Evolutionary conservation across 2,888 invertebrate genomes (phyloP), one percentile per base, ranked within the genome.

Genomic region (Lasioglossum villosulum): DNA sequence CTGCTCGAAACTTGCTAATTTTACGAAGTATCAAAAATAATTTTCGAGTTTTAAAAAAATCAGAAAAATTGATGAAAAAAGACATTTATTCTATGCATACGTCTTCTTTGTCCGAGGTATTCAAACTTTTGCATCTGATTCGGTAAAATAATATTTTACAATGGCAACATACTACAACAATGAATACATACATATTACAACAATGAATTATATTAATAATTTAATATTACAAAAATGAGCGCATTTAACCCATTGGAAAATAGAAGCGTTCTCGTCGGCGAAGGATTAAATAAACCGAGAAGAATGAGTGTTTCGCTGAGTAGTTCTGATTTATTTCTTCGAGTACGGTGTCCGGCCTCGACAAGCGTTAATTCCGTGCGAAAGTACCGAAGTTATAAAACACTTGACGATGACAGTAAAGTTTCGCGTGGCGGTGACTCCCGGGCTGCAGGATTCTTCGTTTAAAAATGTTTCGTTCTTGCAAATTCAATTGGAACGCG

Each of bases 381-480:
- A 76, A 70, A 12, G n/a, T 84, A 72, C 1, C 6, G 16, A 59
- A 16, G 2, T 42, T 66, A 72, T 14, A 66, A 82, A 75, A 72
- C 72, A 63, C 72, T 39, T 52, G 34, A 42, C 72, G 45, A 66
- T 27, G 34, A 14, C 34, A 27, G 59, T 71, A 71, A 83, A 83
- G 73, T 74, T 82, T 82, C 73, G 68, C 45, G 1, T 1, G 6
- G 4, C 23, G 12, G n/a, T n/a, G n/a, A 56, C 12, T n/a, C 12
- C n/a, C n/a, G 56, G 12, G n/a, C n/a, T 45, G n/a, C 34, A 19
- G 34, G 27, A 68, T 39, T 66, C 66, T 34, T 34, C 39, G 4
- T 66, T 84, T 76, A 76, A 79, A 85, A 84, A 76, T 73, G 73
- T 70, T 76, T 76, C 73, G 30, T 63, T 68, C n/a, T 23, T 42